phyloP scores from a whole-genome alignment of 1,140 invertebrate species.

The Drosophila bocki region DNA sequence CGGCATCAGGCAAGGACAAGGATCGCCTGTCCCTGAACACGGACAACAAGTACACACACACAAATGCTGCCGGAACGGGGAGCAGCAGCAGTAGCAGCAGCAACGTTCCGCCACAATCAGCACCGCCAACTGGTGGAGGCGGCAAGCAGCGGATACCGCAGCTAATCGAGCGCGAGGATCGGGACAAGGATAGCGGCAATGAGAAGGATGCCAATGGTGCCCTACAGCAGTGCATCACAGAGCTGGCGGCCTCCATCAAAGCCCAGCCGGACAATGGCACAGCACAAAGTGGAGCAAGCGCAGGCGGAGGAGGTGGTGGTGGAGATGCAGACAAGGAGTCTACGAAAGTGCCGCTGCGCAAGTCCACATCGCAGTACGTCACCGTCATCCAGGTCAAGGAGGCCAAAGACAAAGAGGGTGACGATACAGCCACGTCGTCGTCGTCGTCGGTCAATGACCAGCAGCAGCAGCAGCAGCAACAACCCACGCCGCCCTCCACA shows the following conservation, averaged over 20 bases:
- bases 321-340: constrained; percentile 17
- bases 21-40: constrained; percentile 79
- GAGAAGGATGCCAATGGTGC: constrained; percentile 82
- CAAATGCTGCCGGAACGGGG: constrained; percentile 28
- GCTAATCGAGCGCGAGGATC: constrained; percentile 75
- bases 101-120: constrained; percentile 55
- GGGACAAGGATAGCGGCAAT: constrained; percentile 75
- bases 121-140: constrained; percentile 32
- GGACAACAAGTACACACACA: constrained; percentile 81
- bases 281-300: neutral
- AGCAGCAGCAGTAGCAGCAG: constrained; percentile 31
- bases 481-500: constrained; percentile 59
- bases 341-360: constrained; percentile 48
- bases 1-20: constrained; percentile 62
- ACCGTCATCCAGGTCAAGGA: constrained; percentile 95
- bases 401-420: constrained; percentile 78
- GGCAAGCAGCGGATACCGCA: constrained; percentile 63
- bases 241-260: constrained; percentile 87
- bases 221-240: constrained; percentile 88
- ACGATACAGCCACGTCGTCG: constrained; percentile 37
- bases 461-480: constrained; percentile 21
- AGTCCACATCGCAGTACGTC: constrained; percentile 91
- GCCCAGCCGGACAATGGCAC: constrained; percentile 57
- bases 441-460: constrained; percentile 29
- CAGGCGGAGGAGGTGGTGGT: neutral